Percentiles rank a stretch among this genome's conserved stretches.
These are phyloP conservation scores for Perca schrenkii DNA, from an alignment of 2,113 vertebrate genomes.

Conservation along the genomic window DNA sequence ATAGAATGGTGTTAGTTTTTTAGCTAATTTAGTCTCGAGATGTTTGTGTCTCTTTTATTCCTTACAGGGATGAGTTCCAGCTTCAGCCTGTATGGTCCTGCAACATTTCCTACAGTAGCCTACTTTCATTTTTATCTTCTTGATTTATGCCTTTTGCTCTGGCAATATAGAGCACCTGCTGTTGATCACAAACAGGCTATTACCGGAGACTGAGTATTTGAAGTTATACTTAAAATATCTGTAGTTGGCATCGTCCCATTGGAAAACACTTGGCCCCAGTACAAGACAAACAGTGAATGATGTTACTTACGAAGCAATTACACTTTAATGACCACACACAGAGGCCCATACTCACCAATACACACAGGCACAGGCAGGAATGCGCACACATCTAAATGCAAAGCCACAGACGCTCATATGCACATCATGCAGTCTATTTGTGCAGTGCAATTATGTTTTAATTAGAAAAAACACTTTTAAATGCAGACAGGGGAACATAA, in stretches of 20 bases:
- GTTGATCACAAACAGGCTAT: constrained; percentile 41
- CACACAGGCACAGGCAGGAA: background rate
- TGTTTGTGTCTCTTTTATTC: background rate
- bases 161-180: constrained; percentile 39
- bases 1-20: background rate
- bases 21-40: background rate
- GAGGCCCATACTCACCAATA: background rate
- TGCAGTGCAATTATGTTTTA: constrained; percentile 8
- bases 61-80: background rate
- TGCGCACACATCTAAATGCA: background rate
- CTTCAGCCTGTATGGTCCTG: background rate
- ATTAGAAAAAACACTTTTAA: background rate
- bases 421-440: background rate
- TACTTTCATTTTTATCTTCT: constrained; percentile 16
- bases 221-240: constrained; percentile 54
- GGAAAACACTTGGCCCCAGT: constrained; percentile 18
- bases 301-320: constrained; percentile 11
- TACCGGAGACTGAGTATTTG: constrained; percentile 46
- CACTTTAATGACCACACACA: constrained; percentile 42
- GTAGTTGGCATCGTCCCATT: constrained; percentile 16
- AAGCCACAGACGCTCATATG: background rate
- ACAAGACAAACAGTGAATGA: constrained; percentile 42
- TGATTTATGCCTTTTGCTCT: constrained; percentile 11
- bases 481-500: background rate
- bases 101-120: constrained; percentile 16